Conservation (phyloP, 2,888 invertebrate species). For the Camptogramma bilineatum region DNA sequence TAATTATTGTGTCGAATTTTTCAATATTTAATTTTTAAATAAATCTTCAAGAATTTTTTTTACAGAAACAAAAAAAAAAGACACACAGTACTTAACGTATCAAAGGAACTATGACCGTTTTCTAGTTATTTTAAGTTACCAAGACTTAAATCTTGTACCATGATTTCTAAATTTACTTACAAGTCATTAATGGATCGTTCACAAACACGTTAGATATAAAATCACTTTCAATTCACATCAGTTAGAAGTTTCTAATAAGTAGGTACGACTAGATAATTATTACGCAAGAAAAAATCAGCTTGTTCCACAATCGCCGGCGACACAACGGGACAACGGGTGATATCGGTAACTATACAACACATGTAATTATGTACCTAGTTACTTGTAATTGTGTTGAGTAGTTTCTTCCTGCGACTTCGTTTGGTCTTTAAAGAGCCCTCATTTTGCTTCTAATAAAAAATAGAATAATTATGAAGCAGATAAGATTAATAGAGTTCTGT, state of each 20-base stretch:
- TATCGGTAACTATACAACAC: constrained; percentile 1
- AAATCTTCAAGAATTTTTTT: too few species aligned
- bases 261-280: neutral
- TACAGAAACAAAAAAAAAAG: too few species aligned
- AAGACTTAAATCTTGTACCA: too few species aligned
- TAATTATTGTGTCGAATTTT: too few species aligned
- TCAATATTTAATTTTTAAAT: too few species aligned
- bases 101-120: too few species aligned
- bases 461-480: too few species aligned
- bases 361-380: constrained; percentile 1
- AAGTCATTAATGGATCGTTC: neutral
- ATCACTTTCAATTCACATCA: neutral
- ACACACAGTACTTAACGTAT: too few species aligned
- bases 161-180: too few species aligned
- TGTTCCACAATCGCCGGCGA: neutral
- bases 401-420: constrained; percentile 1
- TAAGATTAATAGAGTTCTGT: too few species aligned
- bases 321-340: constrained; percentile 3
- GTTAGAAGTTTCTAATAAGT: neutral
- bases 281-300: constrained; percentile 19
- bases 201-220: neutral
- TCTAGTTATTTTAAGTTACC: too few species aligned
- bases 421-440: neutral
- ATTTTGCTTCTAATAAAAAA: too few species aligned
- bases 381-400: neutral